phyloP scores from a whole-genome alignment of 2,113 vertebrate species.

The Corydoras maculifer region DNA sequence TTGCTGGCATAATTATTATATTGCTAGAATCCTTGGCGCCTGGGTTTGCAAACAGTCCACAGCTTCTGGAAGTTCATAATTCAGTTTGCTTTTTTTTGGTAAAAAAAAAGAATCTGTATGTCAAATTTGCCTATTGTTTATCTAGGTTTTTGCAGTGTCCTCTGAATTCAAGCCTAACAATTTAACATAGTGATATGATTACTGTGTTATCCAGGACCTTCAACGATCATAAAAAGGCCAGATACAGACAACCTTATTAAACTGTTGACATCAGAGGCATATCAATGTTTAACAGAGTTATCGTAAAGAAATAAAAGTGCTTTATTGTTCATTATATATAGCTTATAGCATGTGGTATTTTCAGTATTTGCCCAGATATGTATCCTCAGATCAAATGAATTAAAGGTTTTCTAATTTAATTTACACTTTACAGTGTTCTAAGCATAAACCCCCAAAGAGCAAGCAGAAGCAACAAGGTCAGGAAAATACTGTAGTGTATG shows the following conservation, averaged over 20 bases:
- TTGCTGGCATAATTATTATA: conserved; percentile 11
- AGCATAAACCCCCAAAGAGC: too few species aligned
- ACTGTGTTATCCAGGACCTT: conserved; percentile 37
- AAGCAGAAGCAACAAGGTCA: too few species aligned
- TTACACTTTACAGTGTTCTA: too few species aligned
- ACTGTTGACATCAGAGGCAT: not conserved
- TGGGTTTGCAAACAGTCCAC: not conserved
- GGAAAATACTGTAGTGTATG: too few species aligned
- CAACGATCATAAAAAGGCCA: conserved; percentile 46
- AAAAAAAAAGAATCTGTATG: not conserved
- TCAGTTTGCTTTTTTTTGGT: too few species aligned
- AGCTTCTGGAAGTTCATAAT: too few species aligned
- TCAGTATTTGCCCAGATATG: too few species aligned
- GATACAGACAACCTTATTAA: conserved; percentile 34
- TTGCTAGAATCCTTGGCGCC: not conserved
- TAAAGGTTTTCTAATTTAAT: too few species aligned
- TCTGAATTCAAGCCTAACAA: conserved; percentile 4
- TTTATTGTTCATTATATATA: too few species aligned
- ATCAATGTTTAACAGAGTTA: not conserved
- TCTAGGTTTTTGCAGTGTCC: not conserved
- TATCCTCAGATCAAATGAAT: too few species aligned
- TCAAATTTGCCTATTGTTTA: not conserved
- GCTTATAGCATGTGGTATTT: too few species aligned
- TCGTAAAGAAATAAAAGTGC: too few species aligned
- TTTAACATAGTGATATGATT: conserved; percentile 1